phyloP scores from a whole-genome alignment of 2,888 invertebrate genomes.

The Atrina japonica region DNA sequence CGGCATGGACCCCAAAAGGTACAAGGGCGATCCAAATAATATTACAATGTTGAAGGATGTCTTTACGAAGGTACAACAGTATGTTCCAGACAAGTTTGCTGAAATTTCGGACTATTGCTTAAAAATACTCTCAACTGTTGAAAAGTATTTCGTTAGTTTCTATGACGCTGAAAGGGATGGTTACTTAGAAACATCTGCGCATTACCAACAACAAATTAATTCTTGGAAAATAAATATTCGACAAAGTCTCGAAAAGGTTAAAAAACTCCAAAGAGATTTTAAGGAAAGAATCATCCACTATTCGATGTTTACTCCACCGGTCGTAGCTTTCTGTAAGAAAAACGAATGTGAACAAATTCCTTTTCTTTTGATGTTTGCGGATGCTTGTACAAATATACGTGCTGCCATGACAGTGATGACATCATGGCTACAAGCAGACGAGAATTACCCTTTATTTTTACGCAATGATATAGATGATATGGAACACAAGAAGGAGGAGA shows the following conservation, averaged over 20 bases:
- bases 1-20: conserved; percentile 59
- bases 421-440: conserved; percentile 73
- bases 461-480: conserved; percentile 68
- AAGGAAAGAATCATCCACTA: conserved; percentile 57
- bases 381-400: conserved; percentile 70
- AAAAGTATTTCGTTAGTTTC: conserved; percentile 76
- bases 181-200: conserved; percentile 69
- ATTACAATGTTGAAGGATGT: conserved; percentile 65
- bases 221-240: conserved; percentile 58
- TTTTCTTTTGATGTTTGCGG: conserved; percentile 72
- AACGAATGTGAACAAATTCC: conserved; percentile 67
- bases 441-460: conserved; percentile 69
- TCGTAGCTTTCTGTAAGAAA: conserved; percentile 62
- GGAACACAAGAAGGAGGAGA: conserved; percentile 64
- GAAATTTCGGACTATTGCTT: conserved; percentile 58
- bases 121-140: conserved; percentile 60
- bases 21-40: conserved; percentile 64
- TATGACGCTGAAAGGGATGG: conserved; percentile 66
- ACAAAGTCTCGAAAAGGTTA: conserved; percentile 58
- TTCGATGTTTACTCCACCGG: conserved; percentile 60
- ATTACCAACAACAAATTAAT: conserved; percentile 70
- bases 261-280: conserved; percentile 58
- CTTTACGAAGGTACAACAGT: conserved; percentile 64
- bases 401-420: conserved; percentile 65
- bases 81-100: conserved; percentile 65